phyloP scores from a whole-genome alignment of 2,797 vertebrate genomes.

The Parambassis ranga region DNA sequence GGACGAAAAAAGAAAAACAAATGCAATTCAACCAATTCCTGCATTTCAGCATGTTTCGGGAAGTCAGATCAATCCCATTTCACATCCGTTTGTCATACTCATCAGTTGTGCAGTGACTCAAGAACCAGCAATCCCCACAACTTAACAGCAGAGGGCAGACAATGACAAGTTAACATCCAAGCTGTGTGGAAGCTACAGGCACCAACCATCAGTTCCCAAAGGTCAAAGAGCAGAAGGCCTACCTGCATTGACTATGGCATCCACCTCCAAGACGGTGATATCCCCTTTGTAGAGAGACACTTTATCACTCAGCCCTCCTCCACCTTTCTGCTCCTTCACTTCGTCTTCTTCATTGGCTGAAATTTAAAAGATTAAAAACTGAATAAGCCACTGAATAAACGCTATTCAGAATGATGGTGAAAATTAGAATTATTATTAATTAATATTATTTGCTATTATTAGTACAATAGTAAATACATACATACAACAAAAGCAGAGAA shows the following conservation, averaged over 20 bases:
- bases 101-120: neutral
- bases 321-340: conserved; percentile 70
- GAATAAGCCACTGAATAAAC: no score
- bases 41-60: neutral
- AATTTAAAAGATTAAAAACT: conserved; percentile 22
- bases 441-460: no score
- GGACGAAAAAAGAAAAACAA: neutral
- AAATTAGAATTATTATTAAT: no score
- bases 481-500: no score
- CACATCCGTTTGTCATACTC: neutral
- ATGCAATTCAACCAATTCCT: neutral
- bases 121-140: conserved; percentile 21
- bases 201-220: neutral
- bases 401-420: no score
- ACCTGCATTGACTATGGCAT: conserved; percentile 99
- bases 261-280: conserved; percentile 93
- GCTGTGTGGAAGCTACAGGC: neutral
- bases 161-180: conserved; percentile 31
- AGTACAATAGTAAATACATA: no score
- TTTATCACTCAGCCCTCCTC: conserved; percentile 84
- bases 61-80: neutral
- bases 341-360: conserved; percentile 84
- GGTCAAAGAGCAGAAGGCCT: conserved; percentile 63
- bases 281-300: conserved; percentile 97
- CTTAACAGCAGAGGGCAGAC: conserved; percentile 74